Base-by-base conservation (phyloP, 2,888 invertebrate genomes). In the Eumacrocentrus americanus region DNA sequence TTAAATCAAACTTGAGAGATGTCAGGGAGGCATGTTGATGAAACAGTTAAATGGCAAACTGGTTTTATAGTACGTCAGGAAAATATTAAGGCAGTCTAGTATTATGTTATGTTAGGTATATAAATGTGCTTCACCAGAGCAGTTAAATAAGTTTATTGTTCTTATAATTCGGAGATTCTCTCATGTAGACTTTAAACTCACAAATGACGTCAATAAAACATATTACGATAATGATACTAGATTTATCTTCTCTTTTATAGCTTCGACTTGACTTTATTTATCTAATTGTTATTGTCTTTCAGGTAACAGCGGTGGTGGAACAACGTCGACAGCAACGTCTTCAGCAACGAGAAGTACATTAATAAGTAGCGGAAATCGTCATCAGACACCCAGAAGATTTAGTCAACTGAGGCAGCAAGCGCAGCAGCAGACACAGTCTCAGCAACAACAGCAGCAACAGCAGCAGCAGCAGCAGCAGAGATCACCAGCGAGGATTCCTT, bases 331-430 rank as follows among this genome's bases (percentile, higher is more conserved):
- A 72, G 73, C 73, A 70, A 76, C 75, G 63, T 70, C 71, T 61
- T 67, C 71, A 50, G 64, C 67, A 12, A 67, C 71, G 58, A 72
- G 74, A 64, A 68, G 64, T 53, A 65, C 81, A 46, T 81, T 84
- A 81, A 77, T 84, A 76, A 79, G 85, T 77, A 38, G 16, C 11
- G 83, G 84, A 80, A 76, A 75, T 55, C 72, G 81, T 54, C 69
- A 73, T 35, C 72, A 74, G 54, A 72, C 75, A 29, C 68, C 70
- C 9, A 72, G 69, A 23, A 83, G 83, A 63, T 83, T 86, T 76
- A 82, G 81, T 73, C 81, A 84, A 73, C 48, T 61, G 4, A 62
- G 57, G 16, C 50, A 52, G 18, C 48, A 42, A 20, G 53, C 50
- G 23, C 61, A 60, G 47, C 48, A 63, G 4, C 64, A 60, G 16